phyloP scores from a whole-genome alignment of 2,797 vertebrate species.

The Australoheros facetus region DNA sequence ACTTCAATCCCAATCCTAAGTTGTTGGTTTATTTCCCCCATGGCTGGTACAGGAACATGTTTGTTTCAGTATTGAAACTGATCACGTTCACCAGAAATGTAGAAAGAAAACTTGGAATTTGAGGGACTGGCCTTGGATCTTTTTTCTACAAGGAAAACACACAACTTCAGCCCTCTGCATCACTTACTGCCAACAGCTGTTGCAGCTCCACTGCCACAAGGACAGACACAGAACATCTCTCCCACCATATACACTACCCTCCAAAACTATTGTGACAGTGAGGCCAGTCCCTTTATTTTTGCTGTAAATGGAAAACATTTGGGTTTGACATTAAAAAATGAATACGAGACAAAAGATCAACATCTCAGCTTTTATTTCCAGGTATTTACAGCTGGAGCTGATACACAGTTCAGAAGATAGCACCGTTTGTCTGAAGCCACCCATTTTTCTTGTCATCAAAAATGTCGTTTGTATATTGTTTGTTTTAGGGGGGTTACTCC shows the following conservation, averaged over 20 bases:
- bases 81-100: neutral
- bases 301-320: no score
- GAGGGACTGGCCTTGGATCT: neutral
- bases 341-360: no score
- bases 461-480: no score
- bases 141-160: neutral
- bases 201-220: neutral
- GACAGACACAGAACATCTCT: neutral
- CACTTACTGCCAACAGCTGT: neutral
- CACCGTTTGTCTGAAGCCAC: no score
- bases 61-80: neutral
- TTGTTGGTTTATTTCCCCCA: neutral
- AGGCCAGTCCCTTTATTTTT: no score
- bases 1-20: conserved; percentile 6
- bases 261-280: no score
- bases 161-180: neutral
- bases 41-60: neutral
- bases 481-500: no score
- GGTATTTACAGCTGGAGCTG: no score
- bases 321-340: no score
- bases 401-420: no score
- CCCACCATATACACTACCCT: neutral
- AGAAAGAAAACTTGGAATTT: neutral
- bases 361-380: no score
- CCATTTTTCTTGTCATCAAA: no score